Conservation (phyloP, 2,888 invertebrate genomes). For the Corythucha ciliata region DNA sequence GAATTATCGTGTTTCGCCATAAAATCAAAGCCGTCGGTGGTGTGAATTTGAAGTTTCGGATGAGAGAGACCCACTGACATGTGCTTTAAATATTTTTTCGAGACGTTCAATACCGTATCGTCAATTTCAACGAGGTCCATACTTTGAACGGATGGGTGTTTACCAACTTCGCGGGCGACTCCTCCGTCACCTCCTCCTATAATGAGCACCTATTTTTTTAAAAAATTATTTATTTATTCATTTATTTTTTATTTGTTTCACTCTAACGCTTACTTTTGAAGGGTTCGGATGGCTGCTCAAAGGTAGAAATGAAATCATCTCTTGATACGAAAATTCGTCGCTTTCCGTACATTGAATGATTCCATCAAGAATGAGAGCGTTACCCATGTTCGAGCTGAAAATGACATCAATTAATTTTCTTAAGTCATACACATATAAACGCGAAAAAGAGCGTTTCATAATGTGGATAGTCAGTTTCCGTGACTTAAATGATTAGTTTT, state of each 20-base stretch:
- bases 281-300: slow-evolving; percentile 85
- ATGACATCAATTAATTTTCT: neutral
- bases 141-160: slow-evolving; percentile 78
- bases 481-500: no score
- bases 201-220: slow-evolving; percentile 57
- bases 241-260: neutral
- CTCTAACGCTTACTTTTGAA: slow-evolving; percentile 52
- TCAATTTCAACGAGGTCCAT: slow-evolving; percentile 94
- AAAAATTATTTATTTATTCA: neutral
- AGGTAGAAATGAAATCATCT: slow-evolving; percentile 94
- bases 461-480: no score
- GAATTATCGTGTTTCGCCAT: slow-evolving; percentile 73
- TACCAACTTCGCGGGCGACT: slow-evolving; percentile 87
- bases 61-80: slow-evolving; percentile 82
- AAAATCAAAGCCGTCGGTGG: slow-evolving; percentile 92
- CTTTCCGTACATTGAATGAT: slow-evolving; percentile 93
- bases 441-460: no score
- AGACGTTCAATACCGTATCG: slow-evolving; percentile 76
- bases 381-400: slow-evolving; percentile 65
- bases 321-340: slow-evolving; percentile 97
- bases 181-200: slow-evolving; percentile 99
- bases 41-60: slow-evolving; percentile 70
- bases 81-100: slow-evolving; percentile 78
- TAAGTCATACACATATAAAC: no score
- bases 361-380: slow-evolving; percentile 81